A percentile compares a stretch with the other conserved stretches of the same genome.
Evolutionary conservation across 2,797 vertebrate species (phyloP).

Genomic region (Bovichtus variegatus): DNA sequence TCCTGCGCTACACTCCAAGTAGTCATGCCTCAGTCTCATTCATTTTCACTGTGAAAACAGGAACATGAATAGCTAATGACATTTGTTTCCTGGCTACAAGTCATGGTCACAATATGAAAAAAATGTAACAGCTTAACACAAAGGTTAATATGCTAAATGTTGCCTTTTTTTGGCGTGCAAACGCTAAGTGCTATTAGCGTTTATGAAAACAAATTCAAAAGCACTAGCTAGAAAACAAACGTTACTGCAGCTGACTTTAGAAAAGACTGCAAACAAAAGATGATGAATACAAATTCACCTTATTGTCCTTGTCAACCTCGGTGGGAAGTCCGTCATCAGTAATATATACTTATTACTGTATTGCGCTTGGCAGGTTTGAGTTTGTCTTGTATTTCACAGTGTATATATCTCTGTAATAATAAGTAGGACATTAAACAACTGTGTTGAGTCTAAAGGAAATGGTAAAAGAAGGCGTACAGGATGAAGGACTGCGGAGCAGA

Average conservation of each 20-base stretch:
- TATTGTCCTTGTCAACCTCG: neutral
- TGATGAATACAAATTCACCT: neutral
- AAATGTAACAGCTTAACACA: too few species aligned
- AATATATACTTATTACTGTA: too few species aligned
- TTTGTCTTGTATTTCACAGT: too few species aligned
- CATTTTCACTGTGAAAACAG: neutral
- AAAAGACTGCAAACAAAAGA: too few species aligned
- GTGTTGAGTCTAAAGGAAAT: neutral
- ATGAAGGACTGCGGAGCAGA: neutral
- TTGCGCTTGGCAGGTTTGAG: neutral
- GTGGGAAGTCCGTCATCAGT: too few species aligned
- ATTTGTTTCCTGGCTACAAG: neutral
- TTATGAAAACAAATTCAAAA: neutral
- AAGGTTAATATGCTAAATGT: too few species aligned
- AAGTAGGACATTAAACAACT: neutral
- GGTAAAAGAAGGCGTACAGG: neutral
- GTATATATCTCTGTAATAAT: neutral
- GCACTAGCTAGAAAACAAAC: neutral
- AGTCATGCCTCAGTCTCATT: neutral
- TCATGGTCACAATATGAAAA: neutral
- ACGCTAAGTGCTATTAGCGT: accelerated
- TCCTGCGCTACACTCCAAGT: neutral
- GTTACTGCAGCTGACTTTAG: too few species aligned
- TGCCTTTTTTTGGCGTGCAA: too few species aligned
- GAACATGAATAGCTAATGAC: accelerated